Conservation (phyloP, 2,888 invertebrate genomes). For the Scaptomyza polygonia region DNA sequence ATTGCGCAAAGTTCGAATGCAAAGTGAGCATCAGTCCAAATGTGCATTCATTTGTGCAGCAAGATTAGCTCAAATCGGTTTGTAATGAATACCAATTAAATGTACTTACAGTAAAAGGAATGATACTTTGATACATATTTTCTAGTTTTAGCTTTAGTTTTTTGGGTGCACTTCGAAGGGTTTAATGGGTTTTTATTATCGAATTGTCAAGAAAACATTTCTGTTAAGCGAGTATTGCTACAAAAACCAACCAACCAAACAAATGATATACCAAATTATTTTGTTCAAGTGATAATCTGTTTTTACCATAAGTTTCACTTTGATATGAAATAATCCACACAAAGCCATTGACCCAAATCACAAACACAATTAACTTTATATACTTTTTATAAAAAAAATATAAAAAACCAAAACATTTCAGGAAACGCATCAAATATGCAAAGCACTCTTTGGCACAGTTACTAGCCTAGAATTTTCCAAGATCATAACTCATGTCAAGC, state of each 20-base stretch:
- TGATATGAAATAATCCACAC: not conserved
- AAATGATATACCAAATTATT: too few relatives aligned
- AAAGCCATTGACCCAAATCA: conserved; percentile 64
- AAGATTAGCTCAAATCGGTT: conserved; percentile 13
- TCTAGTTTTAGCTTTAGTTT: too few relatives aligned
- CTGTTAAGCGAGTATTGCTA: too few relatives aligned
- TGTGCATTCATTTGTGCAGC: conserved; percentile 17
- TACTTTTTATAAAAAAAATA: conserved; percentile 48
- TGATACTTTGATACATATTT: conserved; percentile 1
- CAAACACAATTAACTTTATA: conserved; percentile 46
- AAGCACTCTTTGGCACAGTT: conserved; percentile 25
- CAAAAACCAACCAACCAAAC: too few relatives aligned
- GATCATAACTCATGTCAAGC: conserved; percentile 74
- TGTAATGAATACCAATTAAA: conserved; percentile 4
- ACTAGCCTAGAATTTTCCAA: conserved; percentile 37
- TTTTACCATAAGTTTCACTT: not conserved
- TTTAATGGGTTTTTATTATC: too few relatives aligned
- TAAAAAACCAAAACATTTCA: conserved; percentile 39
- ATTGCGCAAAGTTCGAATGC: conserved; percentile 40
- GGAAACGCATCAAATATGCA: conserved; percentile 55
- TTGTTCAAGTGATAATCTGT: too few relatives aligned
- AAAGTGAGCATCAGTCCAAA: conserved; percentile 28
- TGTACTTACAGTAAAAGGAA: not conserved
- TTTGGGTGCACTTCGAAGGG: too few relatives aligned
- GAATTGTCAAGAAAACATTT: too few relatives aligned